Evolutionary conservation across 2,888 invertebrate genomes (phyloP).

Genomic region (Bombylius major): DNA sequence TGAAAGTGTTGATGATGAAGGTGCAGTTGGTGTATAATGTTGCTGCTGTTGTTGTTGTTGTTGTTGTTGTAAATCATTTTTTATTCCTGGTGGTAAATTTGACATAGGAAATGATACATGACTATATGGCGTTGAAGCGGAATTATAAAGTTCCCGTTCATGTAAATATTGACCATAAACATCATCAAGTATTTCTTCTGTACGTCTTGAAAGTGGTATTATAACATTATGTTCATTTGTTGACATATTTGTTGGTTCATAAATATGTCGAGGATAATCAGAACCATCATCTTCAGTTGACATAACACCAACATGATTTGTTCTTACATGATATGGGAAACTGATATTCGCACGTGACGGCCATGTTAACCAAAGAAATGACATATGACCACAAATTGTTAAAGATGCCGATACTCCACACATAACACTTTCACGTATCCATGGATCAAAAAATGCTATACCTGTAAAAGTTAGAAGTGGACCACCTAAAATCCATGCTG

Average conservation of each 20-base stretch:
- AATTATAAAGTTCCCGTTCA: slow-evolving; percentile 17
- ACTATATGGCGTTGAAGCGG: slow-evolving; percentile 17
- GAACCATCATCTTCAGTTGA: slow-evolving; percentile 35
- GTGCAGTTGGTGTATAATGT: background rate
- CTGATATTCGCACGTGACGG: slow-evolving; percentile 78
- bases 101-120: slow-evolving; percentile 19
- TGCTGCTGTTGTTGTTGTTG: background rate
- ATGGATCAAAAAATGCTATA: slow-evolving; percentile 66
- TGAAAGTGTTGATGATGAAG: background rate
- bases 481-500: slow-evolving; percentile 76
- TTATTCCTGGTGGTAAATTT: background rate
- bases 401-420: slow-evolving; percentile 54
- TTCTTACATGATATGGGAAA: slow-evolving; percentile 83
- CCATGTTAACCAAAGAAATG: slow-evolving; percentile 63
- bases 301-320: slow-evolving; percentile 66
- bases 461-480: slow-evolving; percentile 67
- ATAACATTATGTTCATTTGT: slow-evolving; percentile 38
- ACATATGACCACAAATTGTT: slow-evolving; percentile 52
- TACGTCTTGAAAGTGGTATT: slow-evolving; percentile 49
- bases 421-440: slow-evolving; percentile 65
- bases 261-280: slow-evolving; percentile 21
- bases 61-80: background rate
- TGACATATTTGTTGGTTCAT: slow-evolving; percentile 13
- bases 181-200: slow-evolving; percentile 47
- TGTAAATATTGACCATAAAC: slow-evolving; percentile 41